Percentiles rank a stretch among this genome's conserved stretches.
Conservation (phyloP, 2,113 vertebrate species). For the Gila orcuttii region DNA sequence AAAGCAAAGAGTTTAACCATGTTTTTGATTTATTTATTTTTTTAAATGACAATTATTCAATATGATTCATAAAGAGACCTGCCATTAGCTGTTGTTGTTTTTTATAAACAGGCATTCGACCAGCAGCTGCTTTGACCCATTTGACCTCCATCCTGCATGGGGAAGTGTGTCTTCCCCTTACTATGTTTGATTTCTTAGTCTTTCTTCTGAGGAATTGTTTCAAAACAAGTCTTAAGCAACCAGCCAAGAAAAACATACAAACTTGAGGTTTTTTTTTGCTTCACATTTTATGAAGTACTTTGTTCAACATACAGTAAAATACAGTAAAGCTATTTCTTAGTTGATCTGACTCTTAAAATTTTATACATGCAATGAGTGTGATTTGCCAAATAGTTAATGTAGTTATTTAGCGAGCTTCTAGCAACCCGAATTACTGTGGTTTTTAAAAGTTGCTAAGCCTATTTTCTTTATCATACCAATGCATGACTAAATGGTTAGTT, state of each 20-base stretch:
- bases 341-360: not conserved
- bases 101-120: not conserved
- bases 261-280: not conserved
- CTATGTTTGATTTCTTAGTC: not conserved
- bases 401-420: no score
- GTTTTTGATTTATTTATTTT: not conserved
- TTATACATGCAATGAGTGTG: no score
- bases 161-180: conserved; percentile 38
- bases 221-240: conserved; percentile 6
- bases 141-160: not conserved
- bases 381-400: no score
- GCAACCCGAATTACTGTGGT: no score
- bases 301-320: not conserved
- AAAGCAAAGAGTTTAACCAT: not conserved
- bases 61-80: not conserved
- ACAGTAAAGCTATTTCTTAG: no score
- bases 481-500: no score
- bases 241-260: not conserved
- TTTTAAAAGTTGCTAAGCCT: no score
- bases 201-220: not conserved
- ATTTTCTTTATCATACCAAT: no score
- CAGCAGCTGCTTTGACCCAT: not conserved
- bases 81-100: not conserved
- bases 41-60: not conserved
- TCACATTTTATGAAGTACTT: not conserved